Evolutionary conservation across 1,140 invertebrate species (phyloP).

Genomic region (Aphis gossypii): DNA sequence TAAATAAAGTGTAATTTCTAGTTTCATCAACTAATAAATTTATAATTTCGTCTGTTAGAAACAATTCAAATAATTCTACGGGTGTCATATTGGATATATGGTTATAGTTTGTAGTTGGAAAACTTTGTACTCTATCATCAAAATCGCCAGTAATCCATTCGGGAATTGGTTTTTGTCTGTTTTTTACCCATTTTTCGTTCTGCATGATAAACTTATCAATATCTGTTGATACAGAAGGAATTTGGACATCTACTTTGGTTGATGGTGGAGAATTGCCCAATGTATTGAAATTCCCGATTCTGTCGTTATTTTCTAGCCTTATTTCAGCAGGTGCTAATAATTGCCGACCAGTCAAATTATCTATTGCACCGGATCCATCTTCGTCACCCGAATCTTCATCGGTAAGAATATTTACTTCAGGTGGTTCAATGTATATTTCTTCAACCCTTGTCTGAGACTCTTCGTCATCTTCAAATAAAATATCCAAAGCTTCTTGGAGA

Average conservation of each 20-base stretch:
- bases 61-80: conserved; percentile 27
- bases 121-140: background rate
- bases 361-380: conserved; percentile 58
- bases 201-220: background rate
- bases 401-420: conserved; percentile 54
- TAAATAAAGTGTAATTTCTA: conserved; percentile 36
- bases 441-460: background rate
- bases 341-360: conserved; percentile 59
- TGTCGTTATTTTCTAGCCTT: background rate
- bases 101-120: background rate
- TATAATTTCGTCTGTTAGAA: conserved; percentile 33
- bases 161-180: background rate
- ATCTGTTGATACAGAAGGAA: background rate
- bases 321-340: conserved; percentile 59
- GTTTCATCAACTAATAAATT: conserved; percentile 17
- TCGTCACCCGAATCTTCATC: conserved; percentile 45
- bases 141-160: background rate
- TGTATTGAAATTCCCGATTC: background rate
- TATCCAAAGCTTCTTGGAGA: conserved; percentile 47
- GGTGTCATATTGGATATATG: background rate
- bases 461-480: conserved; percentile 4
- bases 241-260: background rate
- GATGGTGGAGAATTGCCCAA: background rate
- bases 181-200: background rate
- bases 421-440: conserved; percentile 59